These are phyloP conservation scores for Styela clava DNA, from an alignment of 23 tunicate species.

Conservation along the genomic window DNA sequence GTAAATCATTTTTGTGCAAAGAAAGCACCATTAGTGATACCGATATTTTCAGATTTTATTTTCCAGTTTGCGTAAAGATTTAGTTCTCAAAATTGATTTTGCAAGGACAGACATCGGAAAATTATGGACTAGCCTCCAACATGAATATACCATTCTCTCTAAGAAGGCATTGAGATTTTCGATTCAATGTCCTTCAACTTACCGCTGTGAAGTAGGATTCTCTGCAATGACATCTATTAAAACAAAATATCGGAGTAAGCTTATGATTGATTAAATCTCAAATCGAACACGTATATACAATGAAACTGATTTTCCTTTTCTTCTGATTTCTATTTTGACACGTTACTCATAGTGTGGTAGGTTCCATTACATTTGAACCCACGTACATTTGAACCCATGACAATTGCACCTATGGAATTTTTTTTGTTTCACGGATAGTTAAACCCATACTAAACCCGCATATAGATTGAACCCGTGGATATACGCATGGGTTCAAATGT, in stretches of 20 bases:
- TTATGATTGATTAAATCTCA: conserved; percentile 32
- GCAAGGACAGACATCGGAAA: conserved; percentile 31
- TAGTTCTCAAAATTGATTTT: conserved; percentile 38
- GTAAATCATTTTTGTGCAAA: not conserved
- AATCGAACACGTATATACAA: too few species aligned
- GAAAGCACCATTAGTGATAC: conserved; percentile 14
- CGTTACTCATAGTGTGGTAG: too few species aligned
- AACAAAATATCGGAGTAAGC: conserved; percentile 38
- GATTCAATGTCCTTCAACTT: conserved; percentile 30
- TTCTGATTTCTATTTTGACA: too few species aligned
- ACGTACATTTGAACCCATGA: too few species aligned
- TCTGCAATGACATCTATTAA: conserved; percentile 39
- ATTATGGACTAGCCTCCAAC: conserved; percentile 39
- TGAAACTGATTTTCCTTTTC: too few species aligned
- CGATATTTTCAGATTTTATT: too few species aligned
- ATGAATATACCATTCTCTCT: conserved; percentile 43
- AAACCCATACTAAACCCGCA: too few species aligned
- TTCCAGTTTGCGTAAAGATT: conserved; percentile 38
- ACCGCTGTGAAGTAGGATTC: conserved; percentile 52
- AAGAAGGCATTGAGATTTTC: conserved; percentile 35
- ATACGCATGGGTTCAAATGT: too few species aligned
- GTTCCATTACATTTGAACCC: too few species aligned
- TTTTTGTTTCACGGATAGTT: too few species aligned
- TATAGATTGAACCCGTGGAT: too few species aligned
- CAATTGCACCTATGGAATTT: too few species aligned